Evolutionary conservation across 2,113 vertebrate genomes (phyloP), one percentile per base, ranked within the genome.

Genomic region (Archocentrus centrarchus): DNA sequence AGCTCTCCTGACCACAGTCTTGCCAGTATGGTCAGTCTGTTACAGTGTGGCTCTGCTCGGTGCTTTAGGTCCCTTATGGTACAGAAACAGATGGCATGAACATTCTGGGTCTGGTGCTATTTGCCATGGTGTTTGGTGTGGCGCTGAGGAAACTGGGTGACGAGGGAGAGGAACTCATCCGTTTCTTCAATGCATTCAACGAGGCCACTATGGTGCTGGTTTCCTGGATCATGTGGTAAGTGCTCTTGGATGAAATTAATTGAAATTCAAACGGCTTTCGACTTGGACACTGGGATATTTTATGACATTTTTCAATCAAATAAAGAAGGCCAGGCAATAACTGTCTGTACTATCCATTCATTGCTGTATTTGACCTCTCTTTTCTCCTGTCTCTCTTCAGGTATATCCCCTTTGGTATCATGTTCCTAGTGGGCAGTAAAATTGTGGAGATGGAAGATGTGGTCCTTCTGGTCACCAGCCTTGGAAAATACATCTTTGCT

Each of bases 141-240:
- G 98, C 98, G 0, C 92, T 99, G 83, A 97, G 97, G 89, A 99
- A 99, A 83, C 96, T 99, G 20, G 98, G 98, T 59, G 86, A 84
- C 0, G 98, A 99, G 91, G 98, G 98, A 64, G 98, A 99, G 89
- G 98, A 98, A 76, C 97, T 99, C 10, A 99, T 99, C 78, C 97
- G 97, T n/a, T 99, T 99, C 95, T 99, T 99, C 93, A 99, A 96
- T 22, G 96, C 97, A 1, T 97, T 99, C 94, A 99, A 99, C 3
- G 98, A 99, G 86, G 98, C 97, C 9, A 99, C 98, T 0, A 99
- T 99, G 98, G 98, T 99, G 79, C 92, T 99, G 86, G 98, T 99
- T 64, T 97, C 98, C 3, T 99, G 98, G 98, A 99, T 99, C 92
- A 99, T 99, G 98, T 99, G 98, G 98, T 99, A 82, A 96, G 97